These are phyloP conservation scores for Blastomussa wellsi DNA, from an alignment of 92 coral and sea anemone species.

Conservation along the genomic window DNA sequence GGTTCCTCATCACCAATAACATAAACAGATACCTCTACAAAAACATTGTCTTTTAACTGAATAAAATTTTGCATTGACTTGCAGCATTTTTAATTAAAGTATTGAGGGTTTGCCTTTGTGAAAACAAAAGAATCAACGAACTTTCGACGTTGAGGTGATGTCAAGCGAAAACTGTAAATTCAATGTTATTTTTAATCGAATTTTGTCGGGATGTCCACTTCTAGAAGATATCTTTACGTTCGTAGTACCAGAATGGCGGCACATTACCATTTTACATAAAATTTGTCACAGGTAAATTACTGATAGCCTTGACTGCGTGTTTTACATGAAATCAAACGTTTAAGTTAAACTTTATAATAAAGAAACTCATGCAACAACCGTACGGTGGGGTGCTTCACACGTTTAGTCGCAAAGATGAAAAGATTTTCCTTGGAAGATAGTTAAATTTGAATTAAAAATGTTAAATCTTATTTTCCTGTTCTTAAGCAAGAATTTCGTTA, in stretches of 20 bases:
- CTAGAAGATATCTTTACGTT: background rate
- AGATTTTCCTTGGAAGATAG: background rate
- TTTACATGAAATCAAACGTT: background rate
- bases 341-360: background rate
- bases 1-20: background rate
- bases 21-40: background rate
- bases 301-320: background rate
- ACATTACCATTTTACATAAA: background rate
- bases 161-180: background rate
- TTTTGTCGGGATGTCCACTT: background rate
- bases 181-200: background rate
- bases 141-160: background rate
- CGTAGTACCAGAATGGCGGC: background rate
- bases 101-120: background rate
- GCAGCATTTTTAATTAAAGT: background rate
- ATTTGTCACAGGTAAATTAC: background rate
- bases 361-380: background rate
- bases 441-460: background rate
- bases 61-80: background rate
- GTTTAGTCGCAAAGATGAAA: background rate
- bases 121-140: background rate
- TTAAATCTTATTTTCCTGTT: background rate
- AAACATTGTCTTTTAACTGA: background rate
- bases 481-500: background rate
- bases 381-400: background rate